Base-by-base conservation (phyloP, 2,113 vertebrate genomes). In the Vidua chalybeata region DNA sequence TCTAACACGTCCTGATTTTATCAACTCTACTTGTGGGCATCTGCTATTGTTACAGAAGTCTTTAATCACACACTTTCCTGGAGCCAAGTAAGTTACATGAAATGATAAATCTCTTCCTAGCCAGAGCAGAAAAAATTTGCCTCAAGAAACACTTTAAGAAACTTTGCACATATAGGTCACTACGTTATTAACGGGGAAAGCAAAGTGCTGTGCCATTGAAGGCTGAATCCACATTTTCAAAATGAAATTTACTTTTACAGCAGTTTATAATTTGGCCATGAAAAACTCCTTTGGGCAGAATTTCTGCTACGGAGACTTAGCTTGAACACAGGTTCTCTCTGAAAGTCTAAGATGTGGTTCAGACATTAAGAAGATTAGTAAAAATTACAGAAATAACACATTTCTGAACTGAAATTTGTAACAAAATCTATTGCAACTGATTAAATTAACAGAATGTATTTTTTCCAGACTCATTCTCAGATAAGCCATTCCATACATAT, bases 191-290 rank as follows among this genome's bases (percentile, higher is more conserved):
- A 82, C 37, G 28, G 67, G 28, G 82, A 94, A 92, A 93, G 63
- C 8, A 68, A 90, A 92, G 78, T 75, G 51, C 74, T 87, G 41
- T 51, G 45, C 71, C 39, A 75, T 37, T 86, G 79, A 87, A 82
- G 51, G 83, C 66, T 96, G 87, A 95, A 91, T 94, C 77, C 71
- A 78, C 64, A 82, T 72, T 95, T 96, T 96, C 22, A 85, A 69
- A 81, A 77, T 46, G 17, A 91, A 92, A 67, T 92, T 88, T 91
- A 54, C 95, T 87, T 87, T 79, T 91, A 64, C 61, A 75, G 71
- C 41, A 62, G 19, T 93, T 94, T 87, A 83, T 71, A 95, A 89
- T 92, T 91, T 83, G 41, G 48, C 88, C 61, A 62, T 63, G 80
- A 92, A 92, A 93, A 87, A 67, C 15, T 76, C 83, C 75, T 93